Evolutionary conservation across 2,797 vertebrate genomes (phyloP).

Genomic region (Acanthurus leucopareius): DNA sequence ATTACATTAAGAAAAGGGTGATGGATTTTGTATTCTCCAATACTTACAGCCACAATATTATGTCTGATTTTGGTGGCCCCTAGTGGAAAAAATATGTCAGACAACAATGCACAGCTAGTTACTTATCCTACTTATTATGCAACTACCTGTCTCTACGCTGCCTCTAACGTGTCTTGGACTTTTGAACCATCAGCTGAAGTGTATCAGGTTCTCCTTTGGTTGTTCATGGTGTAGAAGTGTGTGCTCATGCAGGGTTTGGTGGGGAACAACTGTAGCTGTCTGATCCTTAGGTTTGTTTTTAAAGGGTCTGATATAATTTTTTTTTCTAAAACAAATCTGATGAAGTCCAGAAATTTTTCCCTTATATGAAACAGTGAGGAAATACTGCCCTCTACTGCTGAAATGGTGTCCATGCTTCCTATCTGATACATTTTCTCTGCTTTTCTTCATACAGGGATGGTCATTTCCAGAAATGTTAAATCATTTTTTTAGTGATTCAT

Average conservation of each 20-base stretch:
- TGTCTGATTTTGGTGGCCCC: conserved; percentile 13
- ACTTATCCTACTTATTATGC: no score
- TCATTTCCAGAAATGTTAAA: background rate
- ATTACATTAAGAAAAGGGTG: background rate
- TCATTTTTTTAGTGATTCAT: background rate
- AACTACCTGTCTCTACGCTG: no score
- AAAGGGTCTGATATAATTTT: background rate
- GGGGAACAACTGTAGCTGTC: background rate
- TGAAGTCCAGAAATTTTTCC: background rate
- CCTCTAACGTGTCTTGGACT: no score
- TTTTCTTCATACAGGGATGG: no score
- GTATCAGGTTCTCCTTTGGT: background rate
- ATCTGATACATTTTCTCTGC: background rate
- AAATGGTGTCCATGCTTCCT: background rate
- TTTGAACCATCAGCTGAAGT: background rate
- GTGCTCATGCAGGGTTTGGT: background rate
- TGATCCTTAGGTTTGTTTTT: background rate
- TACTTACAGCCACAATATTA: conserved; percentile 3
- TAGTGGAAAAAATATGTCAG: conserved; percentile 1
- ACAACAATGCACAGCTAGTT: background rate
- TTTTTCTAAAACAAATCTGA: no score
- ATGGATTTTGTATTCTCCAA: background rate
- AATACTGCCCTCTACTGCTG: conserved; percentile 54
- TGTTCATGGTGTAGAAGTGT: background rate
- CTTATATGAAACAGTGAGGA: background rate